A percentile compares a stretch with the other conserved stretches of the same genome.
Conservation (phyloP, 1,140 invertebrate species). For the Atta cephalotes region DNA sequence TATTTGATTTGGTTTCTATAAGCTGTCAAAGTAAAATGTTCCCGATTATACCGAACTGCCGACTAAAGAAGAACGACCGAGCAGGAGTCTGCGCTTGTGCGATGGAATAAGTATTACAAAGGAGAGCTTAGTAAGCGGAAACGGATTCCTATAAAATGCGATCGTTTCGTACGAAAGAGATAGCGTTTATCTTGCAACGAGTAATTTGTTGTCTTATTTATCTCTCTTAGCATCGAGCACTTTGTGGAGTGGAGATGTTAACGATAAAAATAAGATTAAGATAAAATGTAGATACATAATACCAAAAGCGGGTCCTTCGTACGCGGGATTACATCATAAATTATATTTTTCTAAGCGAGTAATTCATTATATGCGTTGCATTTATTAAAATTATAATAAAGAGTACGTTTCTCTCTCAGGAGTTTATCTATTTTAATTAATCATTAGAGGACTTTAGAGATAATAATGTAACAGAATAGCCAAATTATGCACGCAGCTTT, state of each 20-base stretch:
- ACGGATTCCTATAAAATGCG: slow-evolving; percentile 53
- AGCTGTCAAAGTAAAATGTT: slow-evolving; percentile 46
- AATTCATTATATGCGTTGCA: slow-evolving; percentile 12
- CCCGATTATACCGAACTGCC: slow-evolving; percentile 45
- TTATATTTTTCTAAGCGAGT: slow-evolving; percentile 6
- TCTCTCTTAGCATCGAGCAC: slow-evolving; percentile 1
- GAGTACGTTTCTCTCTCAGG: not conserved
- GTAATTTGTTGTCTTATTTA: slow-evolving; percentile 44
- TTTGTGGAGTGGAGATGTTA: slow-evolving; percentile 11
- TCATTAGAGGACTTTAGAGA: slow-evolving; percentile 30
- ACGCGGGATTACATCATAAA: not conserved
- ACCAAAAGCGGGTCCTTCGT: not conserved
- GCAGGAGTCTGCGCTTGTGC: slow-evolving; percentile 16
- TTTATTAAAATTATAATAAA: slow-evolving; percentile 43
- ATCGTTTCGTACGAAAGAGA: slow-evolving; percentile 47
- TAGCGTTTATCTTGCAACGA: slow-evolving; percentile 36
- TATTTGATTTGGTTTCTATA: slow-evolving; percentile 53
- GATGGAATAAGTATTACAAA: slow-evolving; percentile 48
- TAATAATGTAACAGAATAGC: slow-evolving; percentile 16
- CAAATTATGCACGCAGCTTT: slow-evolving; percentile 38
- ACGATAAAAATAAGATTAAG: slow-evolving; percentile 31
- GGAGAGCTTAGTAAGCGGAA: slow-evolving; percentile 53
- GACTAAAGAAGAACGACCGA: slow-evolving; percentile 48
- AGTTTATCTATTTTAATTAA: slow-evolving; percentile 25
- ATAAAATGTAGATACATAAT: not conserved